Percentiles rank a stretch among this genome's conserved stretches.
Evolutionary conservation across 92 coral and sea anemone species (phyloP).

Genomic region (Parazoanthus darwini): DNA sequence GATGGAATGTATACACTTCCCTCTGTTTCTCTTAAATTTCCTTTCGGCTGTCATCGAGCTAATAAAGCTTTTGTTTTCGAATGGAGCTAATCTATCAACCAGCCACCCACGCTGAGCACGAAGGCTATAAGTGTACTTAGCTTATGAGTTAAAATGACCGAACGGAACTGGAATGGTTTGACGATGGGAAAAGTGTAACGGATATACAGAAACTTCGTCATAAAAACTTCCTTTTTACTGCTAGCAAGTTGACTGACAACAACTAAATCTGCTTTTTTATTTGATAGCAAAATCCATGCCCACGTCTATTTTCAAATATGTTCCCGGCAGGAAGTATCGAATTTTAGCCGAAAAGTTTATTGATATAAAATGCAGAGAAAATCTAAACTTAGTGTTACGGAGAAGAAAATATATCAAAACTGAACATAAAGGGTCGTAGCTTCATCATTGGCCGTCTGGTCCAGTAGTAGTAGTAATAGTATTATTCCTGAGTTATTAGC

Average conservation of each 20-base stretch:
- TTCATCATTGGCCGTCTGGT: no score
- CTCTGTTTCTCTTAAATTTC: conserved; percentile 5
- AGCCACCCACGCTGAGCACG: conserved; percentile 40
- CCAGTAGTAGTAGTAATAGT: no score
- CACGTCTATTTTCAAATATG: neutral
- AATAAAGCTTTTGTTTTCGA: conserved; percentile 28
- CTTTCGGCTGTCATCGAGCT: conserved; percentile 41
- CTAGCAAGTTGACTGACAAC: neutral
- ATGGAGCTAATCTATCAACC: conserved; percentile 24
- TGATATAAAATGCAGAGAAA: no score
- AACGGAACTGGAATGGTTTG: conserved; percentile 5
- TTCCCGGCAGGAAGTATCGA: no score
- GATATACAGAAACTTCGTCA: neutral
- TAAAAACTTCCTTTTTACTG: neutral
- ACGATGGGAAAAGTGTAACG: neutral
- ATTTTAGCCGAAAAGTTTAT: no score
- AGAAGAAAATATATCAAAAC: no score
- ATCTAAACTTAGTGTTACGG: no score
- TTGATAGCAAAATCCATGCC: neutral
- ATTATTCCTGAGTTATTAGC: no score
- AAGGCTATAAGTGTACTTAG: neutral
- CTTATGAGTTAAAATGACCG: neutral
- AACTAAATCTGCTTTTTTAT: neutral
- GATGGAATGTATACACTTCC: conserved; percentile 13
- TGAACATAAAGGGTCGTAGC: no score